A percentile compares a stretch with the other conserved stretches of the same genome.
These are phyloP conservation scores for Drosophila yakuba DNA, from an alignment of 1,140 invertebrate genomes.

Conservation along the genomic window DNA sequence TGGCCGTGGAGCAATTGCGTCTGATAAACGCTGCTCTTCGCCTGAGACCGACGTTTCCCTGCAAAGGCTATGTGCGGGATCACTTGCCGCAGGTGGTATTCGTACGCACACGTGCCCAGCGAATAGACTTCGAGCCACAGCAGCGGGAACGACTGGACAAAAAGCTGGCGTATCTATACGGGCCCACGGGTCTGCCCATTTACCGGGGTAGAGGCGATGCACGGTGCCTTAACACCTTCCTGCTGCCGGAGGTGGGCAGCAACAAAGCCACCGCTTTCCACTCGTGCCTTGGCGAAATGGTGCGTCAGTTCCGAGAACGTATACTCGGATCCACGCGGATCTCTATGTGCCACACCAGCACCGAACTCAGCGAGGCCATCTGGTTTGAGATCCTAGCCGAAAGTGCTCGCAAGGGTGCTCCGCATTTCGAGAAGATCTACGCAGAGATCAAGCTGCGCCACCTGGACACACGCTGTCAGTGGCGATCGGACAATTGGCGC, in stretches of 20 bases:
- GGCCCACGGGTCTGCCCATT: constrained; percentile 59
- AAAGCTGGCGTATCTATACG: constrained; percentile 55
- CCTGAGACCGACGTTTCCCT: constrained; percentile 58
- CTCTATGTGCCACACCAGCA: constrained; percentile 45
- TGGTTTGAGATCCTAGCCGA: constrained; percentile 69
- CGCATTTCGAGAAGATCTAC: constrained; percentile 63
- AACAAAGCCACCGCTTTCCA: constrained; percentile 52
- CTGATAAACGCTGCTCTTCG: constrained; percentile 66
- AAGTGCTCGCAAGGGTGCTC: constrained; percentile 18
- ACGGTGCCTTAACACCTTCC: constrained; percentile 51
- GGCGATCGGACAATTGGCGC: constrained; percentile 55
- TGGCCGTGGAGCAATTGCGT: constrained; percentile 88
- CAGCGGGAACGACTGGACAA: constrained; percentile 45
- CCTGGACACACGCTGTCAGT: constrained; percentile 46
- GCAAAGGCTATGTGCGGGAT: constrained; percentile 53
- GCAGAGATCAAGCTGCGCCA: constrained; percentile 58
- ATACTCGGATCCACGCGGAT: constrained; percentile 34
- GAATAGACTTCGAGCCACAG: constrained; percentile 55
- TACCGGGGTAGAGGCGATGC: constrained; percentile 57
- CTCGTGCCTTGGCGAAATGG: constrained; percentile 36
- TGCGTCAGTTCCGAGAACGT: constrained; percentile 60
- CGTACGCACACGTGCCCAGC: constrained; percentile 68
- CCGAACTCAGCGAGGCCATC: constrained; percentile 54
- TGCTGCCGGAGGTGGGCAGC: constrained; percentile 58
- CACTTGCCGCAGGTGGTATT: constrained; percentile 78